Base-by-base conservation (phyloP, 2,888 invertebrate genomes). In the Drosophila meridionalis region DNA sequence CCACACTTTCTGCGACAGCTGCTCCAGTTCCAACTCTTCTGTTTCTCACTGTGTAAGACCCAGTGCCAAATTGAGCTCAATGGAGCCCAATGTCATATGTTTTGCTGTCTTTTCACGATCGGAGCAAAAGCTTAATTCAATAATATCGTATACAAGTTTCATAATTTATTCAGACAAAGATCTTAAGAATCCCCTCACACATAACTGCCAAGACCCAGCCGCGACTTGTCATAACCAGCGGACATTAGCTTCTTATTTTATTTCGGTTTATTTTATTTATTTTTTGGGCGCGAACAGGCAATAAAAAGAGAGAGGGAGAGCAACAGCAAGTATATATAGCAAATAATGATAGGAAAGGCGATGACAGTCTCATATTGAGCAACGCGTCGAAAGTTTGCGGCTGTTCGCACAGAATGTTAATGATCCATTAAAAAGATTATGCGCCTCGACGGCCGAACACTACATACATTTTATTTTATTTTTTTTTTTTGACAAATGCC, bases 371-470 rank as follows among this genome's bases (percentile, higher is more conserved):
- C 80, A 66, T 61, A 80, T 77, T 83, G 72, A 68, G 81, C 81
- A 77, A 83, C 59, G 77, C 70, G 74, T 66, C 61, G 80, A 78
- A 78, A 78, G 78, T 80, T 61, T 55, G 52, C 73, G 52, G 60
- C 72, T 76, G 62, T 74, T 74, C 81, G 71, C 74, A 52, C 73
- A 76, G 87, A 89, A 80, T 83, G 84, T 80, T 87, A 90, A 90
- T 89, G 88, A 88, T 90, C 83, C 89, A 90, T 88, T 88, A 83
- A 89, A 78, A 66, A 87, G 88, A 88, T 88, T 87, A 88, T 83
- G 79, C 77, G 87, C 76, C 75, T 66, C 80, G 66, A 36, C 72
- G 70, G 69, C 69, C 43, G 60, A 64, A 70, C 57, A 42, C 68
- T 60, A 50, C 69, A 64, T 30, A 2, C 30, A 5, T 45, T 26